phyloP scores from a whole-genome alignment of 2,113 vertebrate species.

The Neolamprologus caudopunctatus region DNA sequence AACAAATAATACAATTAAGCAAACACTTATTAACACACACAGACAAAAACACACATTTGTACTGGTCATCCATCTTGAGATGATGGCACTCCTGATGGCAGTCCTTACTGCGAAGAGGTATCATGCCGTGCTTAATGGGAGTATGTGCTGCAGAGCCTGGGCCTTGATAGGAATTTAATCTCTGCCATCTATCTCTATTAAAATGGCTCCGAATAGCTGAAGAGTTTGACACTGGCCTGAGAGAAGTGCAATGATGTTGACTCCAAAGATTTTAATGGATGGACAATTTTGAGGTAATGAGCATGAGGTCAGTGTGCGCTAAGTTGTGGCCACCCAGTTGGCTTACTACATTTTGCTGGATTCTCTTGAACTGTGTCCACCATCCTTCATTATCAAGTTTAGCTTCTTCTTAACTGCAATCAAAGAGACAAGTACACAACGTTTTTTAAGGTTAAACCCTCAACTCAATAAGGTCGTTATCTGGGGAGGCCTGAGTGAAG shows the following conservation, averaged over 20 bases:
- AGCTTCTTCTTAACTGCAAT: background rate
- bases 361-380: background rate
- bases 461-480: background rate
- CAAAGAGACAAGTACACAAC: background rate
- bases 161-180: slow-evolving; percentile 41
- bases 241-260: background rate
- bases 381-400: background rate
- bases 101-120: slow-evolving; percentile 28
- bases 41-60: slow-evolving; percentile 7
- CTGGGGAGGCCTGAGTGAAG: background rate
- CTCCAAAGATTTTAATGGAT: background rate
- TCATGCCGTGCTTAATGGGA: slow-evolving; percentile 7
- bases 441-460: background rate
- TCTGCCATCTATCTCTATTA: slow-evolving; percentile 48
- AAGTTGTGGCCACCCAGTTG: background rate
- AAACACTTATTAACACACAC: background rate
- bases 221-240: background rate
- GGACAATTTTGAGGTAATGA: background rate
- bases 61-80: slow-evolving; percentile 26
- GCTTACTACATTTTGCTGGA: background rate
- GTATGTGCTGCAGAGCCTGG: background rate
- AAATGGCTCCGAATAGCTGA: background rate
- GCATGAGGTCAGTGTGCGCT: background rate
- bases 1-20: slow-evolving; percentile 15
- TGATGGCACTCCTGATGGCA: background rate